These are phyloP conservation scores for Motacilla tschutschensis DNA, from an alignment of 2,113 vertebrate genomes.

Conservation along the genomic window DNA sequence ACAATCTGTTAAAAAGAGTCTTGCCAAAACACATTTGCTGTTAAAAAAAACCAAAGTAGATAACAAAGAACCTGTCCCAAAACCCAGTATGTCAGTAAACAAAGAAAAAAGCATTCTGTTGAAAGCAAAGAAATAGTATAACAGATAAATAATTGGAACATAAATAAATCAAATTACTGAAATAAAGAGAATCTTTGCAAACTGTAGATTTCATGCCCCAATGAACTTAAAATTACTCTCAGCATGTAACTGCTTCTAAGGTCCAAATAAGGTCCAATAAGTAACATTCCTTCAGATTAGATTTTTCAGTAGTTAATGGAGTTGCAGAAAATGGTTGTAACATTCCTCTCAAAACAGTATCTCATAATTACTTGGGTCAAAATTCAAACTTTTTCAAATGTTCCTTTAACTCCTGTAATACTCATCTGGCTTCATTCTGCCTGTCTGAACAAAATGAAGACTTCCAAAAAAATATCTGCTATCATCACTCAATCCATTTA, in stretches of 20 bases:
- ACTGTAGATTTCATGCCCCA: neutral
- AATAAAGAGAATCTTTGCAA: neutral
- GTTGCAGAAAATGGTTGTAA: neutral
- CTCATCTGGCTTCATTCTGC: neutral
- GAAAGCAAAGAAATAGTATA: neutral
- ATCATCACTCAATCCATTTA: neutral
- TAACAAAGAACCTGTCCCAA: neutral
- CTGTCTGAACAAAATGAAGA: neutral
- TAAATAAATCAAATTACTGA: neutral
- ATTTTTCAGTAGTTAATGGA: neutral
- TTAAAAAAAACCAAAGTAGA: neutral
- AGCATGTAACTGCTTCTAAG: neutral
- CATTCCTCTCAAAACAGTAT: neutral
- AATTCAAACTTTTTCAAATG: neutral
- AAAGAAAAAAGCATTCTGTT: neutral
- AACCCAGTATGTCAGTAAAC: neutral
- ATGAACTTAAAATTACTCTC: constrained; percentile 4
- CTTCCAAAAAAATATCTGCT: neutral
- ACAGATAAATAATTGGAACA: neutral
- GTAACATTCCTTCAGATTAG: neutral
- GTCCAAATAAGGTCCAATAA: neutral
- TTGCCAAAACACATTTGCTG: neutral
- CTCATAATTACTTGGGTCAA: neutral
- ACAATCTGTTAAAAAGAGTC: neutral
- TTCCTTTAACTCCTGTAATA: neutral